Conservation (phyloP, 2,888 invertebrate species). For the Orchestes rusci region DNA sequence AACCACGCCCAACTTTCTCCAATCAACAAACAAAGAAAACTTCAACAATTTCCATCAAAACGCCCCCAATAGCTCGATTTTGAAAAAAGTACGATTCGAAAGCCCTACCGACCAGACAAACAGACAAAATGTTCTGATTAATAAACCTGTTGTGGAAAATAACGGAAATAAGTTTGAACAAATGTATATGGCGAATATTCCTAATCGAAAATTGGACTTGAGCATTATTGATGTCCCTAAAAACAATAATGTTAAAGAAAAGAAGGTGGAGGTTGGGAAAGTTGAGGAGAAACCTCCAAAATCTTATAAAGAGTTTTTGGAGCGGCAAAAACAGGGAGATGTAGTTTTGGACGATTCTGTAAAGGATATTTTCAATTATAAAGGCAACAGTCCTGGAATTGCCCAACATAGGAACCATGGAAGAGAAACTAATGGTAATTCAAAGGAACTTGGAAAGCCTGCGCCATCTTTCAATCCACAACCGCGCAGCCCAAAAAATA, state of each 20-base stretch:
- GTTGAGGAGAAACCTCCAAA: constrained; percentile 26
- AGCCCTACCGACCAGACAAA: constrained; percentile 27
- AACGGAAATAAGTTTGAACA: no score
- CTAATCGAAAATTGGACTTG: constrained; percentile 40
- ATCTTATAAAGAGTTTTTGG: constrained; percentile 31
- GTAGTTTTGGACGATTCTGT: constrained; percentile 27
- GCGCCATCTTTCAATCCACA: background rate
- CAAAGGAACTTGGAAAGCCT: constrained; percentile 2
- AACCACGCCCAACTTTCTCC: constrained; percentile 3
- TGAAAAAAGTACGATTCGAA: constrained; percentile 40
- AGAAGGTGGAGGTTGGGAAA: constrained; percentile 7
- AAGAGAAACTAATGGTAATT: background rate
- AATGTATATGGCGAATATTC: constrained; percentile 43
- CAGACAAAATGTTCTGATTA: constrained; percentile 22
- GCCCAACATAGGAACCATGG: background rate
- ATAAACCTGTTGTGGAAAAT: constrained; percentile 13
- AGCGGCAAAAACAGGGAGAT: constrained; percentile 21
- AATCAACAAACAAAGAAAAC: constrained; percentile 24
- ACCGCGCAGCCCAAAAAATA: no score
- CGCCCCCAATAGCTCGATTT: constrained; percentile 19
- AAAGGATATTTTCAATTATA: constrained; percentile 35
- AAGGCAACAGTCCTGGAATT: constrained; percentile 10
- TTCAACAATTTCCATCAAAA: constrained; percentile 4
- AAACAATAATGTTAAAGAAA: no score
- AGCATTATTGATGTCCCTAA: constrained; percentile 38